Percentiles rank a stretch among this genome's conserved stretches.
Conservation (phyloP, 2,113 vertebrate genomes). For the Platichthys stellatus region DNA sequence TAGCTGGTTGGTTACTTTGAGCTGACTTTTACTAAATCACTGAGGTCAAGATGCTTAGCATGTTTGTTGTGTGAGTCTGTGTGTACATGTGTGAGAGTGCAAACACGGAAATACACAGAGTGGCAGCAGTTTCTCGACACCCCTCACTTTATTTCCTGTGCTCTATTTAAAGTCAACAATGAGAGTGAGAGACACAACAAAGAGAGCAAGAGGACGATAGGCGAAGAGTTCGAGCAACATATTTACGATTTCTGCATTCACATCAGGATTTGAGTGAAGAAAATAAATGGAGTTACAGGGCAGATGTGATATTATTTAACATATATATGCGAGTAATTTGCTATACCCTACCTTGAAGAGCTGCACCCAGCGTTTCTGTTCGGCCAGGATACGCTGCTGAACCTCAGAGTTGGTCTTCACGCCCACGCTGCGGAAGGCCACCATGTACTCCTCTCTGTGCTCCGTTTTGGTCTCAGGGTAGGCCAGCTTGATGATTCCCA, state of each 20-base stretch:
- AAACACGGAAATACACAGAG: too few relatives aligned
- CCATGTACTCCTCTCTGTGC: slow-evolving; percentile 92
- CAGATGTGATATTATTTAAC: background rate
- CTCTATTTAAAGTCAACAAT: background rate
- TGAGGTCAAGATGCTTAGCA: too few relatives aligned
- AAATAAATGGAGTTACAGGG: background rate
- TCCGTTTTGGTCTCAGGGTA: slow-evolving; percentile 95
- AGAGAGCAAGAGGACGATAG: background rate
- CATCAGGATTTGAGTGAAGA: background rate
- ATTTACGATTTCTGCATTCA: too few relatives aligned
- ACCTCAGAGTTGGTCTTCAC: slow-evolving; percentile 89
- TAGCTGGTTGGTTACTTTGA: too few relatives aligned
- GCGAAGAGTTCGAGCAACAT: background rate
- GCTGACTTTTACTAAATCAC: too few relatives aligned
- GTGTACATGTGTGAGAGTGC: background rate
- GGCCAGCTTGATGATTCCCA: slow-evolving; percentile 97
- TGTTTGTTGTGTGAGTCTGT: background rate
- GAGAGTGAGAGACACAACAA: background rate
- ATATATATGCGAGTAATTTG: too few relatives aligned
- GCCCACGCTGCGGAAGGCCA: slow-evolving; percentile 92
- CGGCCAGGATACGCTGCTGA: slow-evolving; percentile 90
- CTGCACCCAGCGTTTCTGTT: slow-evolving; percentile 96
- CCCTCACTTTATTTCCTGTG: background rate
- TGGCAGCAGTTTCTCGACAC: background rate
- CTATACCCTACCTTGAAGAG: slow-evolving; percentile 90